Base-by-base conservation (phyloP, 2,113 vertebrate genomes). In the Oxygymnocypris stewartii region DNA sequence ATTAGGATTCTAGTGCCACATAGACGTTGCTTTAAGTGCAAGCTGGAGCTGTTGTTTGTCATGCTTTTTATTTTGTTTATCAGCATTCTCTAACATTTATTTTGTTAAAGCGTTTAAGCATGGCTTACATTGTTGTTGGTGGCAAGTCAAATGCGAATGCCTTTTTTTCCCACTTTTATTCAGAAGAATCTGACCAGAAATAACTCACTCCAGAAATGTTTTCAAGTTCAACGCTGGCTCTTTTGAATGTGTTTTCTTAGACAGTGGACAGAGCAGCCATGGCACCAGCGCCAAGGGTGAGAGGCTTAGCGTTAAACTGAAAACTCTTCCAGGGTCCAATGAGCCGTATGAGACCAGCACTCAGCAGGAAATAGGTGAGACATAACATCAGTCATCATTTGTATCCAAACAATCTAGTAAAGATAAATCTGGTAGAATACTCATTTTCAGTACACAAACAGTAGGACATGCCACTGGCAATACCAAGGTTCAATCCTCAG, bases 321-420 rank as follows among this genome's bases (percentile, higher is more conserved):
- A 93, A 92, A 91, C 95, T 86, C 95, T 99, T 90, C 96, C 97
- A 79, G 95, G 92, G 87, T 91, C 95, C 87, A 95, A 92, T 59
- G 97, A 98, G 84, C 96, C 96, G 8, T 99, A 98, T 69, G 97
- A 99, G 94, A 94, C 94, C 59, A 98, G 95, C 90, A 88, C 89
- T 88, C 95, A 88, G 63, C 96, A 95, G 93, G 96, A 98, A 91
- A 94, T 97, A 87, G 98, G 97, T 95, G 94, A 96, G 96, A 92
- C 76, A 10, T 67, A 2, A 67, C 51, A 65, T 54, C 35, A 18
- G 12, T n/a, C 3, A 16, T 35, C 54, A 11, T 73, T 20, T 67
- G 65, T 67, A 35, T 67, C 28, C 28, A 67, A 14, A 67, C 65
- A 16, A 16, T 67, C 65, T 31, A 67, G 31, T 31, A 14, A 67